Base-by-base conservation (phyloP, 2,113 vertebrate species). In the Solenodon paradoxus region DNA sequence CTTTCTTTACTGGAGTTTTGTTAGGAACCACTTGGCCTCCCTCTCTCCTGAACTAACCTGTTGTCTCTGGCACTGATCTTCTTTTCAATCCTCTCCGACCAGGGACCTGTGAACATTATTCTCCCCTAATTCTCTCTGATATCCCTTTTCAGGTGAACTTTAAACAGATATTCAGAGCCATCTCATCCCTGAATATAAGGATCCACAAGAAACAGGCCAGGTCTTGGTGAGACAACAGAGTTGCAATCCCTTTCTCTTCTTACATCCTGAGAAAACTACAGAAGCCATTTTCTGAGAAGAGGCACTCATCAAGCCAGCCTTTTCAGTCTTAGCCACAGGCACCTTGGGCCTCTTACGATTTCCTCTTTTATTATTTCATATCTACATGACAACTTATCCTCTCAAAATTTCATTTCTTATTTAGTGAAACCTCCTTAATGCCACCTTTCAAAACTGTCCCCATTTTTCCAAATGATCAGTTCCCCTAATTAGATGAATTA, bases 401-500 rank as follows among this genome's bases (percentile, higher is more conserved):
- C 64, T 95, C 83, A 69, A 72, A 97, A 84, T 66, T 66, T 96
- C 84, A 77, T 85, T 95, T 95, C 49, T 84, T 82, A 72, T 80
- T 92, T 80, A 96, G 89, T 53, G 69, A 94, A 80, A 94, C 42
- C 71, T 83, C 69, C 92, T 86, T 61, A 93, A 91, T 28, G 28
- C 47, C 66, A 53, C 32, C 69, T 92, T 91, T 83, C 72, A 88
- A 57, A 95, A 59, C 35, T 87, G 68, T 89, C 69, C 87, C 53
- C 83, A 88, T 81, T 96, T 95, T 93, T 92, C 83, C 82, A 96
- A 93, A 92, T 66, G 88, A 96, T 83, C 72, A 89, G 13, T 55
- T 89, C 47, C 47, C 75, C 40, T 93, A 92, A 95, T 95, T 91
- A 91, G 78, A 69, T 95, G 90, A 96, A 92, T 92, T 85, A 90